Evolutionary conservation across 2,113 vertebrate species (phyloP).

Genomic region (Triplophysa siluroides): DNA sequence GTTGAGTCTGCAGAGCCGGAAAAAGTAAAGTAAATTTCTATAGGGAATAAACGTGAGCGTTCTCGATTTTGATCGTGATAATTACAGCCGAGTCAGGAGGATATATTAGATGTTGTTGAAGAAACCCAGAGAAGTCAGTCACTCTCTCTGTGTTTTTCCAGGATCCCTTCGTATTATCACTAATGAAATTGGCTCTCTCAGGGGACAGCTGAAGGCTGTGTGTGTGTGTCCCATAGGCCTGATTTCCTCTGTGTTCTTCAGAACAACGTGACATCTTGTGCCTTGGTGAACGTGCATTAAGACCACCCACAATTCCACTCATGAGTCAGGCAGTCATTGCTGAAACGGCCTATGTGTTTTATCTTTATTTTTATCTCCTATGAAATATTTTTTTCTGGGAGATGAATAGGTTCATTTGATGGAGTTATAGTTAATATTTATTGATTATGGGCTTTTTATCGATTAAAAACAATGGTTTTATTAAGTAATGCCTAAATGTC

Average conservation of each 20-base stretch:
- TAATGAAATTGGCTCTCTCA: constrained; percentile 37
- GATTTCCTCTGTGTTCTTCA: constrained; percentile 34
- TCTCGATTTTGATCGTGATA: not conserved
- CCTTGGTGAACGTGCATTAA: not conserved
- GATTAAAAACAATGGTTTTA: too few species aligned
- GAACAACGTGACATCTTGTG: constrained; percentile 13
- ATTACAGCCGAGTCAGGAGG: not conserved
- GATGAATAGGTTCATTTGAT: not conserved
- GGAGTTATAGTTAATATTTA: not conserved
- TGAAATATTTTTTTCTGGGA: not conserved
- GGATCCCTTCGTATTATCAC: not conserved
- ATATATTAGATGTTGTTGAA: not conserved
- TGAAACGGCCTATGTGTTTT: not conserved
- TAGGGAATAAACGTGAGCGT: too few species aligned
- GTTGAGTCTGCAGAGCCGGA: not conserved
- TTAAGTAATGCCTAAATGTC: too few species aligned
- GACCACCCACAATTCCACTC: constrained; percentile 4
- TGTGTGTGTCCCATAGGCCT: constrained; percentile 30
- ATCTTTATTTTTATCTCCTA: not conserved
- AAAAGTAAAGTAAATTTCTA: too few species aligned
- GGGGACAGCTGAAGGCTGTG: constrained; percentile 23
- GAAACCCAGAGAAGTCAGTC: not conserved
- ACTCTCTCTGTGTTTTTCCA: constrained; percentile 16
- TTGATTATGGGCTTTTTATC: not conserved
- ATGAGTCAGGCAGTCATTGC: not conserved